A percentile compares a stretch with the other conserved stretches of the same genome.
Conservation (phyloP, 2,113 vertebrate genomes). For the Gobiocypris rarus region DNA sequence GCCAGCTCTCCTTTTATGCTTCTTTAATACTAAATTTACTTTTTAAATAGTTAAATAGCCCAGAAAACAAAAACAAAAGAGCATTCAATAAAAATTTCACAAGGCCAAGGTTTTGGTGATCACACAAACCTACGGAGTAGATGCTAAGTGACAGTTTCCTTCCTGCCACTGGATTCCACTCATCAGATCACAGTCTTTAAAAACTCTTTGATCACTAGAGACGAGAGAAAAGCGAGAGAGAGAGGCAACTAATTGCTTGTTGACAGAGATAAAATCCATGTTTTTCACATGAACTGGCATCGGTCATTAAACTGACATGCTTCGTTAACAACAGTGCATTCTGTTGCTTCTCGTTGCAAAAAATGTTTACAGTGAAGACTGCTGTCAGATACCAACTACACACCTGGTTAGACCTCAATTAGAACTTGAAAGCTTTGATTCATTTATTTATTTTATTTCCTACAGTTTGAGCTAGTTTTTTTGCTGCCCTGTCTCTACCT, state of each 20-base stretch:
- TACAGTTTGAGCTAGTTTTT: not conserved
- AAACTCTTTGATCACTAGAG: constrained; percentile 29
- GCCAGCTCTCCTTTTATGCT: not conserved
- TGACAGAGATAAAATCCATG: constrained; percentile 25
- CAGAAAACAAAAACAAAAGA: not conserved
- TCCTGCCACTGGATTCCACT: constrained; percentile 12
- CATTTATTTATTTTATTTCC: constrained; percentile 26
- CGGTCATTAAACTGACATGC: constrained; percentile 31
- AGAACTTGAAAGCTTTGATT: constrained; percentile 32
- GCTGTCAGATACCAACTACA: constrained; percentile 23
- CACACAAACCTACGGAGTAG: not conserved
- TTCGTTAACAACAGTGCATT: constrained; percentile 29
- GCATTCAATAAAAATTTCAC: not conserved
- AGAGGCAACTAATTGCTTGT: constrained; percentile 37
- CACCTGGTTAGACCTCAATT: constrained; percentile 36
- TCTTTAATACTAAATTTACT: not conserved
- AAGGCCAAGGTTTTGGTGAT: constrained; percentile 8
- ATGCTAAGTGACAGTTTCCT: constrained; percentile 27
- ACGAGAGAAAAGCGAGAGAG: constrained; percentile 1
- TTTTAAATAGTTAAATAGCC: not conserved
- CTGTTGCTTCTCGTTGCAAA: constrained; percentile 25
- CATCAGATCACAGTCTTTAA: constrained; percentile 25
- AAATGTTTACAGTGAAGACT: constrained; percentile 13
- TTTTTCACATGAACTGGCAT: constrained; percentile 16
- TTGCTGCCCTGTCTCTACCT: no score